Evolutionary conservation across 2,888 invertebrate genomes (phyloP).

Genomic region (Dolomedes plantarius): DNA sequence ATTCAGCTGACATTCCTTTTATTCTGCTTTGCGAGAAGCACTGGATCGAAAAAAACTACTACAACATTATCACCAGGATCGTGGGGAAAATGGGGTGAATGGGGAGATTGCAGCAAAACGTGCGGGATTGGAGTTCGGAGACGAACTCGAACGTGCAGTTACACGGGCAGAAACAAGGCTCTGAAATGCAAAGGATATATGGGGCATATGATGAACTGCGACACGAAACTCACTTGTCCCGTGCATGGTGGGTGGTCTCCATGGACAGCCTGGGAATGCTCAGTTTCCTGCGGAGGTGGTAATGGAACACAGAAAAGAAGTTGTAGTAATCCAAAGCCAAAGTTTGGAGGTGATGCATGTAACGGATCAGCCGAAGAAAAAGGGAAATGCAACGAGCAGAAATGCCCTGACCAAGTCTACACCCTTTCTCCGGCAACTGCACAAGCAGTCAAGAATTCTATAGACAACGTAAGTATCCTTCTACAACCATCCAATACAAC

Average conservation of each 20-base stretch:
- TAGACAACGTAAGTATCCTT: conserved; percentile 21
- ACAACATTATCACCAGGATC: not conserved
- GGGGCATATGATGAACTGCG: conserved; percentile 47
- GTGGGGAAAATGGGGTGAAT: conserved; percentile 26
- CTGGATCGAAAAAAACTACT: not conserved
- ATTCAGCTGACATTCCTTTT: no score
- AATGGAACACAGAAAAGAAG: conserved; percentile 25
- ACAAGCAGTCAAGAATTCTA: not conserved
- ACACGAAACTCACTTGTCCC: conserved; percentile 54
- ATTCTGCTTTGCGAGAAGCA: no score
- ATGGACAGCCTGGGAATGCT: conserved; percentile 56
- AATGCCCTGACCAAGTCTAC: conserved; percentile 57
- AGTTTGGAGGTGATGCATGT: conserved; percentile 50
- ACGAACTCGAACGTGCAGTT: conserved; percentile 33
- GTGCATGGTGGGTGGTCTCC: conserved; percentile 56
- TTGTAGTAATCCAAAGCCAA: conserved; percentile 55
- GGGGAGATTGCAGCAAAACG: conserved; percentile 45
- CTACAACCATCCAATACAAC: not conserved
- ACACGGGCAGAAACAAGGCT: conserved; percentile 23
- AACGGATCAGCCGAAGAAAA: conserved; percentile 23
- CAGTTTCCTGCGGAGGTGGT: conserved; percentile 64
- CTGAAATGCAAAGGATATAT: not conserved
- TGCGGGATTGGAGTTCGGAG: conserved; percentile 46
- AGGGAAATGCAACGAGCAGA: conserved; percentile 45
- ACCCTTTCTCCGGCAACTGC: conserved; percentile 53